Evolutionary conservation across 2,888 invertebrate genomes (phyloP).

Genomic region (Acleris emargana): DNA sequence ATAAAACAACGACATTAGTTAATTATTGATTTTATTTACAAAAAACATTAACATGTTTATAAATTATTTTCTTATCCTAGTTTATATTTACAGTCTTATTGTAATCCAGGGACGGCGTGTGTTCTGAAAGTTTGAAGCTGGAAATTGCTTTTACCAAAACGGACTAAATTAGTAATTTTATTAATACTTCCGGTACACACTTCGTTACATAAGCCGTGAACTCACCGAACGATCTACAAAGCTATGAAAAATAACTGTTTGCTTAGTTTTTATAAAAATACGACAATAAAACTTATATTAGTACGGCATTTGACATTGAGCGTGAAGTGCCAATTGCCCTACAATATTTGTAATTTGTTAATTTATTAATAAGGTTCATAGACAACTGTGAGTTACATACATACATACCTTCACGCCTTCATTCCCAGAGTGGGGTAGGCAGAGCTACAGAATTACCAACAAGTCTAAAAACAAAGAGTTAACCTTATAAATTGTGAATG

Average conservation of each 20-base stretch:
- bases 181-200: conserved; percentile 22
- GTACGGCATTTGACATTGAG: conserved; percentile 23
- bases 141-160: conserved; percentile 4
- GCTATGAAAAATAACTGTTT: neutral
- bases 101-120: conserved; percentile 17
- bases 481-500: conserved; percentile 29
- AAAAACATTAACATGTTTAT: conserved; percentile 67
- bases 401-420: too few relatives aligned
- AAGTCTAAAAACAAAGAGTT: too few relatives aligned
- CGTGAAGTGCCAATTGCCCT: conserved; percentile 22
- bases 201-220: conserved; percentile 2
- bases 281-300: neutral
- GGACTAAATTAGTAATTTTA: conserved; percentile 1
- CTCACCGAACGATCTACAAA: conserved; percentile 18
- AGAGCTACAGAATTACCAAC: too few relatives aligned
- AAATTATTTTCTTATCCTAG: conserved; percentile 76
- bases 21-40: conserved; percentile 75
- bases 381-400: conserved; percentile 28
- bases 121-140: conserved; percentile 17
- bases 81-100: conserved; percentile 81
- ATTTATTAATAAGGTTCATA: conserved; percentile 13
- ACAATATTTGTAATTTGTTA: conserved; percentile 2
- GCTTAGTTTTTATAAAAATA: neutral
- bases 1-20: conserved; percentile 40
- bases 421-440: too few relatives aligned